phyloP scores from a whole-genome alignment of 37 sponge, comb jelly and placozoan genomes.

The Chondrosia reniformis region DNA sequence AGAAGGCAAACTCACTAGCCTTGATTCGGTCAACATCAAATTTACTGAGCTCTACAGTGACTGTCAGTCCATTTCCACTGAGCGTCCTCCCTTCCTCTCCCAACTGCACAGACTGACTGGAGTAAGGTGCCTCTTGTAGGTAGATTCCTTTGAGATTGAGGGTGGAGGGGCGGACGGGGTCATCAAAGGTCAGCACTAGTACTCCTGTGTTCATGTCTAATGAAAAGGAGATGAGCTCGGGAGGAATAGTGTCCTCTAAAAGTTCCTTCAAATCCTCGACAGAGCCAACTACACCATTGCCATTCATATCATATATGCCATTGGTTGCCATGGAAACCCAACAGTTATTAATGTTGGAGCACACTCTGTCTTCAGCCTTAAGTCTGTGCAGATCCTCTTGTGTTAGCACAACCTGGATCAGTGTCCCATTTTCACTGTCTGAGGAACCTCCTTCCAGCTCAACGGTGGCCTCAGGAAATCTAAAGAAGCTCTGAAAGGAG shows the following conservation, averaged over 20 bases:
- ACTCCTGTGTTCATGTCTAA: conserved; percentile 75
- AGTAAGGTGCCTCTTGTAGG: conserved; percentile 47
- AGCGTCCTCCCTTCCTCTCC: conserved; percentile 16
- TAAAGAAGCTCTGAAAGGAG: conserved; percentile 79
- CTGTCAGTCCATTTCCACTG: conserved; percentile 33
- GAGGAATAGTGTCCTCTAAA: conserved; percentile 54
- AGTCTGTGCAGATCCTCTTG: conserved; percentile 45
- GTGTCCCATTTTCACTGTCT: conserved; percentile 62
- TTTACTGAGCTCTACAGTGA: background rate
- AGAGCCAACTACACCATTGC: conserved; percentile 33
- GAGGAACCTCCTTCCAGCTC: conserved; percentile 54
- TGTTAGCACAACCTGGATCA: conserved; percentile 25
- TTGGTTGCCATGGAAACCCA: conserved; percentile 57
- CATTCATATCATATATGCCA: conserved; percentile 70
- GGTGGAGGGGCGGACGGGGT: conserved; percentile 68
- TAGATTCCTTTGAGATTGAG: conserved; percentile 47
- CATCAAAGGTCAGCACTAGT: conserved; percentile 64
- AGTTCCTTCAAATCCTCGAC: conserved; percentile 47
- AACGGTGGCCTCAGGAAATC: conserved; percentile 46
- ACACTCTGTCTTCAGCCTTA: conserved; percentile 67
- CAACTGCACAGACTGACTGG: conserved; percentile 39
- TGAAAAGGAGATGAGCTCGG: conserved; percentile 43
- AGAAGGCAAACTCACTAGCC: conserved; percentile 74
- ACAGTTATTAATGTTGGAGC: conserved; percentile 86
- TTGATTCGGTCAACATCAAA: conserved; percentile 41